Conservation (phyloP, 1,140 invertebrate species). For the Tetramorium alpestre region DNA sequence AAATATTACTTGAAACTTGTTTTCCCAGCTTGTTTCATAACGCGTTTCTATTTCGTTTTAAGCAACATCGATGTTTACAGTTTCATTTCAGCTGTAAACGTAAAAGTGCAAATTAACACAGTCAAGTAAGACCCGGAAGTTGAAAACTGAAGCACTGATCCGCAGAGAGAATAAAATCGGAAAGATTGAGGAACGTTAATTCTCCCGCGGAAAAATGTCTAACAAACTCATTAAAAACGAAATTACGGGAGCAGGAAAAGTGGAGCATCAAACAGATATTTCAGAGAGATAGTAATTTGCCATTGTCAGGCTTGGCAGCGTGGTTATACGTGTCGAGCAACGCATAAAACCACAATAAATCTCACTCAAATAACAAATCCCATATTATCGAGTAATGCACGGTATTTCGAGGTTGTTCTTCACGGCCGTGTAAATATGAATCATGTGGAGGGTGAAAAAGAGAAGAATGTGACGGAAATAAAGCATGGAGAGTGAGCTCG, state of each 20-base stretch:
- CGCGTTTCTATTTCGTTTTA: not conserved
- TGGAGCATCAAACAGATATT: slow-evolving; percentile 3
- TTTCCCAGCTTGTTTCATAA: not conserved
- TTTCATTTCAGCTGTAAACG: not conserved
- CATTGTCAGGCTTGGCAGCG: not conserved
- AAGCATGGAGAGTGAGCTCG: not conserved
- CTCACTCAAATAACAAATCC: slow-evolving; percentile 54
- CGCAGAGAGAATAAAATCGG: not conserved
- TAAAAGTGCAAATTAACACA: slow-evolving; percentile 7
- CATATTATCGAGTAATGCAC: slow-evolving; percentile 56
- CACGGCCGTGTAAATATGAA: not conserved
- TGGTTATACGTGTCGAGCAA: not conserved
- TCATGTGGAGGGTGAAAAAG: not conserved
- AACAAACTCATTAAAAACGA: slow-evolving; percentile 27
- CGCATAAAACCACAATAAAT: slow-evolving; percentile 63
- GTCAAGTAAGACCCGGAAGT: not conserved
- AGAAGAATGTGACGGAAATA: not conserved
- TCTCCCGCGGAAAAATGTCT: not conserved
- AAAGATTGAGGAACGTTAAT: slow-evolving; percentile 7
- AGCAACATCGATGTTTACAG: not conserved
- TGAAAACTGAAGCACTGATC: slow-evolving; percentile 8
- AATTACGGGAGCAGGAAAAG: not conserved
- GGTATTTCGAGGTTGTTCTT: slow-evolving; percentile 16
- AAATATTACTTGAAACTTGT: not conserved
- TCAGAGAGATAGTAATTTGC: slow-evolving; percentile 48